Percentiles rank a stretch among this genome's conserved stretches.
phyloP scores from a whole-genome alignment of 2,113 vertebrate species.

The Hypanus sabinus region DNA sequence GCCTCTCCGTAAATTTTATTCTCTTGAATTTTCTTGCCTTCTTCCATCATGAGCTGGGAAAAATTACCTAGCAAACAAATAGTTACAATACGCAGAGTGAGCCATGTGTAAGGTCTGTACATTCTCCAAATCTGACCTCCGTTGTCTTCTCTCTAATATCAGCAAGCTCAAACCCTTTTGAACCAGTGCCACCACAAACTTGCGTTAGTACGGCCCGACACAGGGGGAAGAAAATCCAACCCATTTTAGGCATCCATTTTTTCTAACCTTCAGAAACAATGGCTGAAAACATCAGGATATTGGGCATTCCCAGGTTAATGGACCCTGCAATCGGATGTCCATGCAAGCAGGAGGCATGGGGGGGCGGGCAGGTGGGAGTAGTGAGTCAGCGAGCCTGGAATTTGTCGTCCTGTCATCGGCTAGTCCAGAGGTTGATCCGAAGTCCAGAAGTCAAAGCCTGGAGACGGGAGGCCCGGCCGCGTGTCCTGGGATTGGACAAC shows the following conservation, averaged over 20 bases:
- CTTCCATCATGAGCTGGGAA: neutral
- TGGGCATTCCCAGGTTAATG: too few relatives aligned
- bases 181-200: neutral
- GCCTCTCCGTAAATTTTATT: neutral
- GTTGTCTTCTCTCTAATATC: neutral
- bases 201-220: neutral
- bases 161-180: neutral
- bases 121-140: neutral
- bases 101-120: neutral
- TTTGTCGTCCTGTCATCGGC: too few relatives aligned
- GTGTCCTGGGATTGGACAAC: too few relatives aligned
- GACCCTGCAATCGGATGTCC: too few relatives aligned
- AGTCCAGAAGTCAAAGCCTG: too few relatives aligned
- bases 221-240: neutral
- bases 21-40: neutral
- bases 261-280: neutral
- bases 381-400: too few relatives aligned
- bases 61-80: neutral
- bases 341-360: too few relatives aligned
- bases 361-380: too few relatives aligned
- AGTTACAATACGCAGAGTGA: neutral
- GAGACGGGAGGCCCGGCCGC: too few relatives aligned
- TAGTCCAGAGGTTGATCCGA: too few relatives aligned
- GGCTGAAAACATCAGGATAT: neutral
- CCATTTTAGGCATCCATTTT: neutral